Evolutionary conservation across 2,888 invertebrate genomes (phyloP), one percentile per base, ranked within the genome.

Genomic region (Andrena marginata): DNA sequence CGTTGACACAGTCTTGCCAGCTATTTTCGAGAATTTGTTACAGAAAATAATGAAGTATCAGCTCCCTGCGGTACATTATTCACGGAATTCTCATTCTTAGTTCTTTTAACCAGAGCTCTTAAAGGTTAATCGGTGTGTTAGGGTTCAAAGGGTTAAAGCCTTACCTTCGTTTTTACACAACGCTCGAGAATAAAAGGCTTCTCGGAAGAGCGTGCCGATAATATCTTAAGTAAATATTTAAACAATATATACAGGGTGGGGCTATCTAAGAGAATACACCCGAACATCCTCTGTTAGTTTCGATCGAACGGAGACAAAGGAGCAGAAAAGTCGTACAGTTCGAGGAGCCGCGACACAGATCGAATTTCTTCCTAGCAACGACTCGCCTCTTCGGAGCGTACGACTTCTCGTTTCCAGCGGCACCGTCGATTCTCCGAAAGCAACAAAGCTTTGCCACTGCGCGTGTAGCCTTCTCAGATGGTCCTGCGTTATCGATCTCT

Each of bases 401-500:
- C 56, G 10, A 23, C 23, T 56, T 56, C 56, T 56, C 56, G 10
- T 26, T 23, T 4, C 23, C 56, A 2, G 26, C 20, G 23, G 13
- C 10, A 56, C 10, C 10, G 20, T 13, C 56, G 42, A 5, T 42
- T 42, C 20, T 20, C 51, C 8, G 23, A 23, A 56, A 10, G 23
- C 56, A 23, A 56, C 23, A 23, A 23, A 56, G 10, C 42, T 16
- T 16, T 42, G 4, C 42, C 13, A 4, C 16, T 42, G 42, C 42
- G 42, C 42, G 42, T 42, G 23, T 26, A 56, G 10, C 10, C 23
- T 26, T 10, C 13, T 56, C 54, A 54, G 54, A 54, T 54, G 20
- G 20, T 3, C 23, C 23, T 26, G 56, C 1, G 33, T 54, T 54
- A 64, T 71, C 31, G 33, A 76, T 54, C 35, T 54, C 35, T 65